phyloP scores from a whole-genome alignment of 2,888 invertebrate genomes.

The Agrotis puta region DNA sequence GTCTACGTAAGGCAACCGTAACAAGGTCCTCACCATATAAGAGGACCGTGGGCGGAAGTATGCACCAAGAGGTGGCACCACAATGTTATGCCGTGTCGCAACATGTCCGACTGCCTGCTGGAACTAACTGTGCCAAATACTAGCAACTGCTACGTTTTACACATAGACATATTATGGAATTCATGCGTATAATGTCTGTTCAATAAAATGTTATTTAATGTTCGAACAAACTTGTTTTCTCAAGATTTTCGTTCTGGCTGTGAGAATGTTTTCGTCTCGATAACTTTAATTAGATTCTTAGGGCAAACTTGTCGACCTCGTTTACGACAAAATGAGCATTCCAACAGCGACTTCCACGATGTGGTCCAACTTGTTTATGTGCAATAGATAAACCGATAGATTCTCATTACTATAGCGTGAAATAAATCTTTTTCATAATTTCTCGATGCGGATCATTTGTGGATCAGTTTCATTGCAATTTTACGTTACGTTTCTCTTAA shows the following conservation, averaged over 20 bases:
- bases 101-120: constrained; percentile 66
- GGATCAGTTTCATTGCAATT: constrained; percentile 53
- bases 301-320: constrained; percentile 68
- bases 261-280: constrained; percentile 60
- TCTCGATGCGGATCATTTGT: constrained; percentile 49
- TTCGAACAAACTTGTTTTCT: constrained; percentile 44
- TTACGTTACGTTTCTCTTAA: constrained; percentile 61
- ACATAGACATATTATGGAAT: constrained; percentile 4
- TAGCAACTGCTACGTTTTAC: constrained; percentile 2
- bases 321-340: constrained; percentile 67
- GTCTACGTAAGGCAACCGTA: constrained; percentile 78
- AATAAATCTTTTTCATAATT: constrained; percentile 56
- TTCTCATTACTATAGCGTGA: constrained; percentile 56
- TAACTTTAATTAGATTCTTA: constrained; percentile 73
- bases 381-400: constrained; percentile 50
- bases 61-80: constrained; percentile 71
- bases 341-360: constrained; percentile 52
- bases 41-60: constrained; percentile 85
- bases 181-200: constrained; percentile 21
- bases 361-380: constrained; percentile 58
- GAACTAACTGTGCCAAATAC: constrained; percentile 49
- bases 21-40: constrained; percentile 85
- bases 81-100: constrained; percentile 70
- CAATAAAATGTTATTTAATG: constrained; percentile 29
- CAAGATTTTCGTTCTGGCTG: constrained; percentile 40